A percentile compares a stretch with the other conserved stretches of the same genome.
phyloP scores from a whole-genome alignment of 2,113 vertebrate genomes.

The Crotophaga sulcirostris region DNA sequence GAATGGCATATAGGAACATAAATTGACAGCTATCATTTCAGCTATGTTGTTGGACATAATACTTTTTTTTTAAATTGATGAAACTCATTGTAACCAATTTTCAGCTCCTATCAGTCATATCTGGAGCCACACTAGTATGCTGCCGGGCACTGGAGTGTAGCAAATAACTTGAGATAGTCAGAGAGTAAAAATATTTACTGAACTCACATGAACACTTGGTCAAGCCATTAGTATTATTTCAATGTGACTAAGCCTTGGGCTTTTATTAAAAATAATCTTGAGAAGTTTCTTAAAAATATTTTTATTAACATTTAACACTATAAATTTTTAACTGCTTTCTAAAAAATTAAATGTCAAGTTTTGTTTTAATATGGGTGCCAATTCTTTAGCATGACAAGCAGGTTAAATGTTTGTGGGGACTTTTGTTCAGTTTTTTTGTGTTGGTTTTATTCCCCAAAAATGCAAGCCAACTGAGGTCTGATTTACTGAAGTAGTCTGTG shows the following conservation, averaged over 20 bases:
- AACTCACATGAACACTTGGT: not conserved
- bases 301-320: not conserved
- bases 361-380: not conserved
- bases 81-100: slow-evolving; percentile 1
- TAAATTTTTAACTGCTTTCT: not conserved
- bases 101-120: not conserved
- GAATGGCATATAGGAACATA: not conserved
- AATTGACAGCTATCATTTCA: slow-evolving; percentile 13
- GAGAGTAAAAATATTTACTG: not conserved
- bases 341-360: not conserved
- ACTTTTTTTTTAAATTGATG: not conserved
- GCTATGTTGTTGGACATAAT: not conserved
- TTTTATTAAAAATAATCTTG: not conserved
- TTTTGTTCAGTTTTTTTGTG: not conserved
- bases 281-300: not conserved
- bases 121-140: not conserved
- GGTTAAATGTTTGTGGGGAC: fast-evolving
- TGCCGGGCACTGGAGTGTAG: not conserved
- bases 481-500: not conserved
- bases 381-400: not conserved
- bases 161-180: not conserved
- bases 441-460: fast-evolving
- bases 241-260: fast-evolving
- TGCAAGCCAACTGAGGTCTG: not conserved
- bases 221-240: not conserved